These are phyloP conservation scores for Diabrotica undecimpunctata DNA, from an alignment of 1,140 invertebrate species.

Conservation along the genomic window DNA sequence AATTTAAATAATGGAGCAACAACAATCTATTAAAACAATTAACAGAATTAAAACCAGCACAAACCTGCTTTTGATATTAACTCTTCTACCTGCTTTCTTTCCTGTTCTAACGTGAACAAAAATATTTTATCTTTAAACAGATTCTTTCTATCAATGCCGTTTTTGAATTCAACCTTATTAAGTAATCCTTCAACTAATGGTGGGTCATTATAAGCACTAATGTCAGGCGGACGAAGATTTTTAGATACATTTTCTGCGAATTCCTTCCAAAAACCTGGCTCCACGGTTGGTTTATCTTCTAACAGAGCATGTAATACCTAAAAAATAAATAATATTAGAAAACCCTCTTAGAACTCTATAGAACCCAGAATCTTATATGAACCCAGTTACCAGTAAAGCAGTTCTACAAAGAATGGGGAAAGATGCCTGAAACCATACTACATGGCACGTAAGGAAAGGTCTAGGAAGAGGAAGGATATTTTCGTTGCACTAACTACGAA, in stretches of 20 bases:
- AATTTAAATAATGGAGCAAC: no score
- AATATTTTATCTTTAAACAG: conserved; percentile 35
- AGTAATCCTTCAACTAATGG: conserved; percentile 27
- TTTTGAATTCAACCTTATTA: conserved; percentile 25
- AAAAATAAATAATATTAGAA: neutral
- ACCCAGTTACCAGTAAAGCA: no score
- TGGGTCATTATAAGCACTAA: conserved; percentile 28
- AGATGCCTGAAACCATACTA: no score
- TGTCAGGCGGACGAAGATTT: conserved; percentile 23
- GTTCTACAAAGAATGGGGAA: no score
- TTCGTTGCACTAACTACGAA: no score
- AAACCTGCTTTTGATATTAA: conserved; percentile 31
- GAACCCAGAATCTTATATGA: no score
- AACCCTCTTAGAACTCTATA: no score
- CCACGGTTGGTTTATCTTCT: conserved; percentile 60
- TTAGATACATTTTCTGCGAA: conserved; percentile 49
- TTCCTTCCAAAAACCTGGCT: conserved; percentile 57
- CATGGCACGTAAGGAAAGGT: no score
- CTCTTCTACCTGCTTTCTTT: conserved; percentile 27
- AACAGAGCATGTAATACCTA: conserved; percentile 60
- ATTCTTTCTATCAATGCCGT: conserved; percentile 19
- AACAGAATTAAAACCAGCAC: neutral
- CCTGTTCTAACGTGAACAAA: conserved; percentile 24
- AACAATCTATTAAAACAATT: no score
- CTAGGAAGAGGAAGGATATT: no score